Evolutionary conservation across 2,888 invertebrate genomes (phyloP), one percentile per base, ranked within the genome.

Genomic region (Ophioninae sp.): DNA sequence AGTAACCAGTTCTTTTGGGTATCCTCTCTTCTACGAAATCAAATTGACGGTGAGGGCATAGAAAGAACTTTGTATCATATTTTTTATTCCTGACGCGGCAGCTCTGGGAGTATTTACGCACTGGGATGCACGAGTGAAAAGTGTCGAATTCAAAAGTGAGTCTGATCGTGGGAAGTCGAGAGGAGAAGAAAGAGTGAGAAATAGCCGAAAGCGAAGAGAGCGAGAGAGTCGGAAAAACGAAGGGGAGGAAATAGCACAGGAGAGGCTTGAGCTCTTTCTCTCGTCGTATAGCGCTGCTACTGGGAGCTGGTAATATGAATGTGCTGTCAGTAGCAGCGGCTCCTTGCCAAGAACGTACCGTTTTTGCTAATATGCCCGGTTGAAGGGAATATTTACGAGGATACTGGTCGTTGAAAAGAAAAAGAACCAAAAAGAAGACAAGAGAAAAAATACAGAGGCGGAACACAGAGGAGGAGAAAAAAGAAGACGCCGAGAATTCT

Each of bases 251-350:
- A 79, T 59, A 74, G 69, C 37, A 79, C 44, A 67, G 67, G 77
- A 63, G 74, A 79, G 74, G 44, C 59, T 65, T 64, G 37, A 74
- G 74, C 41, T 78, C 56, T 63, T 30, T 63, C 68, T 82, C 22
- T 58, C 37, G 13, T 79, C 72, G 83, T 67, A 65, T 79, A 71
- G 78, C 30, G 71, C 65, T 41, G 79, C 71, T 75, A 75, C 58
- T 75, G 82, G 82, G 75, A 68, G 75, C 79, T 83, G 88, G 87
- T 89, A 88, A 91, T 91, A 92, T 91, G 90, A 92, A 92, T 92
- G 91, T 90, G 88, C 92, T 92, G 92, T 92, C 92, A 91, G 90
- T 90, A 90, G 87, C 92, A 92, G 91, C 91, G 89, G 91, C 90
- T 92, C 89, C 91, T 92, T 91, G 91, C 92, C 91, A 91, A 91